Conservation (phyloP, 2,888 invertebrate species). For the Orthosia gracilis region DNA sequence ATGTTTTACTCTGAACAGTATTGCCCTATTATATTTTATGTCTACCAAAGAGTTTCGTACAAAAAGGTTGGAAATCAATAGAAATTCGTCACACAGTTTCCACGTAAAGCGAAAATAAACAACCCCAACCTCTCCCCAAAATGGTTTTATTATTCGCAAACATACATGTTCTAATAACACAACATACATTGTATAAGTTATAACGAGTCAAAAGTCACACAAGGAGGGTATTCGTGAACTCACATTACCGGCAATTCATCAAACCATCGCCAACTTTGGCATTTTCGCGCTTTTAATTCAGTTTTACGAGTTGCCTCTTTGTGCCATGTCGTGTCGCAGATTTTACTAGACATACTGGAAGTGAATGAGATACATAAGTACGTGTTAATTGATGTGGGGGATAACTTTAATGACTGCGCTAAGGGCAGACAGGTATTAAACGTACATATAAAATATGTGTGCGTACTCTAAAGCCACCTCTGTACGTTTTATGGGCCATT, state of each 20-base stretch:
- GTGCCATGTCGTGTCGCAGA: constrained; percentile 32
- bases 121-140: neutral
- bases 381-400: constrained; percentile 57
- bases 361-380: constrained; percentile 52
- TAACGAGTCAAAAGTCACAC: constrained; percentile 72
- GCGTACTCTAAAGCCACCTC: constrained; percentile 12
- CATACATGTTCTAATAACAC: constrained; percentile 37
- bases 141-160: constrained; percentile 35
- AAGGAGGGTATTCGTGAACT: constrained; percentile 66
- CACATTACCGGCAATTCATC: constrained; percentile 85
- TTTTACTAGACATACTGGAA: constrained; percentile 45
- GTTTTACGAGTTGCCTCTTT: constrained; percentile 69
- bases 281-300: constrained; percentile 81
- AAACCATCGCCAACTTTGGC: constrained; percentile 76
- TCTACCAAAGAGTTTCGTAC: neutral
- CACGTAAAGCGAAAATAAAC: constrained; percentile 11
- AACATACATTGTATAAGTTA: constrained; percentile 68
- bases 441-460: constrained; percentile 19
- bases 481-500: constrained; percentile 45
- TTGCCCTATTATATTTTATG: neutral
- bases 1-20: neutral
- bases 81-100: neutral
- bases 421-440: constrained; percentile 41
- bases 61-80: constrained; percentile 11
- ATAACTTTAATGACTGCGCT: constrained; percentile 50